phyloP scores from a whole-genome alignment of 2,797 vertebrate species.

The Chiroxiphia lanceolata region DNA sequence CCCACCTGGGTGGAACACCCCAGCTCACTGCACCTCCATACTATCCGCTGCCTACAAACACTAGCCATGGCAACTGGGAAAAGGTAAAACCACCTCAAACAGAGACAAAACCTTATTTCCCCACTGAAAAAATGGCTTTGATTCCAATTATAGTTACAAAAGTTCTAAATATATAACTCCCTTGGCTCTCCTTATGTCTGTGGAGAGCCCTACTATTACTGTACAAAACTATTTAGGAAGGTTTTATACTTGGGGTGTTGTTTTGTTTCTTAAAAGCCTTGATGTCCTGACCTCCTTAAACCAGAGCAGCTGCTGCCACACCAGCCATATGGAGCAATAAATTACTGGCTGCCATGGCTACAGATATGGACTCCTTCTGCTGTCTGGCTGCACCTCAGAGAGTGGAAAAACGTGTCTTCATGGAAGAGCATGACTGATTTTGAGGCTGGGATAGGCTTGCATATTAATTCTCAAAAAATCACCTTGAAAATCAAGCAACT shows the following conservation, averaged over 20 bases:
- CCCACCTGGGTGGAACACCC: neutral
- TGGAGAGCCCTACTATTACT: neutral
- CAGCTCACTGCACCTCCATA: fast-evolving
- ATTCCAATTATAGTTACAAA: neutral
- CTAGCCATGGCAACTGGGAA: fast-evolving
- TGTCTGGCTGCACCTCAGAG: slow-evolving; percentile 43
- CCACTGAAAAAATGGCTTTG: neutral
- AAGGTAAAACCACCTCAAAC: neutral
- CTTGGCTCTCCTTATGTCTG: neutral
- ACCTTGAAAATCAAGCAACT: neutral
- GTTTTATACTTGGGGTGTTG: neutral
- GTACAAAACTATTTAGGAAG: neutral
- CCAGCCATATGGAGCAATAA: slow-evolving; percentile 69
- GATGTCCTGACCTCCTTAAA: slow-evolving; percentile 55
- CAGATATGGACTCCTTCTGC: slow-evolving; percentile 55
- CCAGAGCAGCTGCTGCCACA: slow-evolving; percentile 67
- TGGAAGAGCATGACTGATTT: neutral
- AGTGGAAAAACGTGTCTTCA: neutral
- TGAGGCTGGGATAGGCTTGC: neutral
- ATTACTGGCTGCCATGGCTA: slow-evolving; percentile 68
- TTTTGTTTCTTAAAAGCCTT: slow-evolving; percentile 38
- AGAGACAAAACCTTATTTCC: neutral
- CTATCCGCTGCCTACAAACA: neutral
- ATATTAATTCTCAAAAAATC: neutral
- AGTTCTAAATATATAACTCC: neutral